Evolutionary conservation across 1,140 invertebrate genomes (phyloP), one percentile per base, ranked within the genome.

Genomic region (Diplogasteroides magnus): DNA sequence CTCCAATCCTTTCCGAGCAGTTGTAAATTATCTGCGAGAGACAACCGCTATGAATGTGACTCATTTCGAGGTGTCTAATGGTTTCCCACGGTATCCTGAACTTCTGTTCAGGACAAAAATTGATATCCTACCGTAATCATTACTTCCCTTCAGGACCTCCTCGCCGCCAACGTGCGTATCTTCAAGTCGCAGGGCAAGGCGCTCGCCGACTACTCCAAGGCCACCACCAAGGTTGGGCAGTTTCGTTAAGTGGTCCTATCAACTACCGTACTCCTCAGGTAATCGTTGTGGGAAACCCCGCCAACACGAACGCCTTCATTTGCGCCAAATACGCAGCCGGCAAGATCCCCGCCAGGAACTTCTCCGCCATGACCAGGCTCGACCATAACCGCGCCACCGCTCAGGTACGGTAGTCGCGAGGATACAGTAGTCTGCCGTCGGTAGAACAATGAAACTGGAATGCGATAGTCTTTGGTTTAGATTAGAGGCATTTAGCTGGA

Each of bases 241-340:
- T 19, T 48, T 15, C 19, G 25, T 48, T 11, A 48, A 11, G 19
- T 19, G 23, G 15, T 57, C 56, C 25, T 66, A 26, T 27, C 3
- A 48, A 48, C 19, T 64, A 78, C 83, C 25, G 71, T n/a, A n/a
- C n/a, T n/a, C 77, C 83, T 37, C 72, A 87, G 86, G 85, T 88
- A 25, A 85, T 98, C 23, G 95, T 99, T 55, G 96, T 99, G 78
- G 97, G 97, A 29, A 99, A 99, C 85, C 97, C 97, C 61, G 97
- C 97, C 0, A 99, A 99, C 82, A 99, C 97, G 0, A 99, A 99
- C 87, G 94, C 95, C 23, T 86, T 95, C 6, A 93, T 99, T 75
- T 94, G 92, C 79, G 91, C 92, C 1, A 91, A 93, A 80, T 97
- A 95, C 85, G 93, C 94, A n/a, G 93, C 93, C 14, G 93, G 93